A percentile compares a stretch with the other conserved stretches of the same genome.
Evolutionary conservation across 1,140 invertebrate genomes (phyloP).

Genomic region (Calliopsis andreniformis): DNA sequence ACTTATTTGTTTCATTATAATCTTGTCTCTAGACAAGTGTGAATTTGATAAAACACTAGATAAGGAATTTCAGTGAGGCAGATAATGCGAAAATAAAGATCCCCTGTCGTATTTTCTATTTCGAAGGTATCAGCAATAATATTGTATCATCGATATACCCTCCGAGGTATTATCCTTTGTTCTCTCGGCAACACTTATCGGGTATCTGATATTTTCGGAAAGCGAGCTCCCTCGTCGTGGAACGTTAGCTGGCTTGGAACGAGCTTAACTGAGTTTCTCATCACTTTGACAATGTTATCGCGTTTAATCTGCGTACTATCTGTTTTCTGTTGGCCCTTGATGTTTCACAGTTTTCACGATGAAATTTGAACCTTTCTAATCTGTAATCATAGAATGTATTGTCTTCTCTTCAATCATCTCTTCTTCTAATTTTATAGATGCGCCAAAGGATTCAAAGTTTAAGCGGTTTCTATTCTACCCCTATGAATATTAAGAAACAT

Average conservation of each 20-base stretch:
- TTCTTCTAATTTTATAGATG: no score
- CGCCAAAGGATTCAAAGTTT: no score
- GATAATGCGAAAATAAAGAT: constrained; percentile 4
- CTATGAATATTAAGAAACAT: no score
- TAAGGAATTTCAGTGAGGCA: not conserved
- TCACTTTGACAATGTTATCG: constrained; percentile 40
- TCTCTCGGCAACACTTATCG: constrained; percentile 34
- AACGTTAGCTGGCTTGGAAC: constrained; percentile 7
- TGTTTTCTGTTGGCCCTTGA: not conserved
- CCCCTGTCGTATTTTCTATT: constrained; percentile 38
- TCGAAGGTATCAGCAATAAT: constrained; percentile 47
- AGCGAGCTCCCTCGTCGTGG: constrained; percentile 7
- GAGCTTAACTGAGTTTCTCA: constrained; percentile 47
- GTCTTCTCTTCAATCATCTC: no score
- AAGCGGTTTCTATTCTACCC: no score
- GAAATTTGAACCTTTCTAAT: not conserved
- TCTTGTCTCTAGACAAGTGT: not conserved
- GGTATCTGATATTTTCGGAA: constrained; percentile 46
- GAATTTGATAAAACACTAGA: not conserved
- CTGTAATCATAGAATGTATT: no score
- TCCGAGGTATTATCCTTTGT: constrained; percentile 32
- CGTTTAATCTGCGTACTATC: constrained; percentile 31
- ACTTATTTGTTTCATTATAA: no score
- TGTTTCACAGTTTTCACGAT: not conserved
- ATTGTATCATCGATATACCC: constrained; percentile 21